Evolutionary conservation across 2,113 vertebrate species (phyloP).

Genomic region (Perca schrenkii): DNA sequence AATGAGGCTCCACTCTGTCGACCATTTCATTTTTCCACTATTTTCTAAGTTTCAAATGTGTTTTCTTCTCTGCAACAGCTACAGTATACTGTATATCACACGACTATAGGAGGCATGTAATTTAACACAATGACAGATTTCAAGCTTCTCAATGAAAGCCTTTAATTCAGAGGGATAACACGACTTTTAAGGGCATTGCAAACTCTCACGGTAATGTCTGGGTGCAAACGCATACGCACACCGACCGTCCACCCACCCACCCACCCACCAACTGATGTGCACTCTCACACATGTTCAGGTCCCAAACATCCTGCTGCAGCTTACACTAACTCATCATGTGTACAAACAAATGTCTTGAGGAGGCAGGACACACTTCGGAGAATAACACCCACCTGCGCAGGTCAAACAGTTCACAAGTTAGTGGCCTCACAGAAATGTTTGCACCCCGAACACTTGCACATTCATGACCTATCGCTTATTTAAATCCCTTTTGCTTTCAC

Average conservation of each 20-base stretch:
- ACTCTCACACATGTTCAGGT: conserved; percentile 62
- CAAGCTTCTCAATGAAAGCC: conserved; percentile 27
- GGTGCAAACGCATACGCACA: conserved; percentile 56
- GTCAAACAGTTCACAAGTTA: conserved; percentile 63
- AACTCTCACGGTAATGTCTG: conserved; percentile 46
- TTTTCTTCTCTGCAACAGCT: conserved; percentile 43
- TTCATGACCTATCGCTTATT: conserved; percentile 25
- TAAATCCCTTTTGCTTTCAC: conserved; percentile 22
- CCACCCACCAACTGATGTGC: conserved; percentile 48
- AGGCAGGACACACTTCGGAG: conserved; percentile 56
- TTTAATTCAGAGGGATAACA: conserved; percentile 55
- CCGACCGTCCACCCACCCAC: conserved; percentile 23
- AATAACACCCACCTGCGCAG: conserved; percentile 80
- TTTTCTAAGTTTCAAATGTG: conserved; percentile 61
- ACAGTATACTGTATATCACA: conserved; percentile 32
- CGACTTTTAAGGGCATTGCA: conserved; percentile 60
- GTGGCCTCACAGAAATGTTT: conserved; percentile 42
- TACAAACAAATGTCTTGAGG: conserved; percentile 79
- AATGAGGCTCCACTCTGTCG: conserved; percentile 68
- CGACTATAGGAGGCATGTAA: conserved; percentile 30
- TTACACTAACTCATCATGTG: conserved; percentile 81
- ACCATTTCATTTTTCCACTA: conserved; percentile 68
- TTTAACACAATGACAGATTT: conserved; percentile 64
- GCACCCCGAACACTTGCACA: conserved; percentile 9
- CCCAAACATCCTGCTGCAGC: conserved; percentile 83